phyloP scores from a whole-genome alignment of 1,140 invertebrate species.

The Drosophila bifasciata region DNA sequence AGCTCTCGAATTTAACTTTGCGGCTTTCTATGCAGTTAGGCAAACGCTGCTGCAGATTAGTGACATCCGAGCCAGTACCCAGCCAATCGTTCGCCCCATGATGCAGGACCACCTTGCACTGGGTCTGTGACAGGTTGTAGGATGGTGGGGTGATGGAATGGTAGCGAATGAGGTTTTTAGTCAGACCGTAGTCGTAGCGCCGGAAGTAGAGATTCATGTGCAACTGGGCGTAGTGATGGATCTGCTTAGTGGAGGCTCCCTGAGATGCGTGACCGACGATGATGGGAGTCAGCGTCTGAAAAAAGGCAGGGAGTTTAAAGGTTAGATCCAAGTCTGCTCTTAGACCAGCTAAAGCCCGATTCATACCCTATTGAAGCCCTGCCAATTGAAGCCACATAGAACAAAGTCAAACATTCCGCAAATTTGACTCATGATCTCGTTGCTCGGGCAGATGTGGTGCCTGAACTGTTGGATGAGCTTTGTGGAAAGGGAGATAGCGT shows the following conservation, averaged over 20 bases:
- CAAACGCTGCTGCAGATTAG: background rate
- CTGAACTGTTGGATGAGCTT: slow-evolving; percentile 40
- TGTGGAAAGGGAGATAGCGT: slow-evolving; percentile 24
- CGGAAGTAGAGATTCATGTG: slow-evolving; percentile 1
- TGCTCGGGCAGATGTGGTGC: slow-evolving; percentile 31
- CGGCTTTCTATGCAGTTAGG: slow-evolving; percentile 39
- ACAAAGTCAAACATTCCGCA: slow-evolving; percentile 57
- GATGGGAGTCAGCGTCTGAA: slow-evolving; percentile 38
- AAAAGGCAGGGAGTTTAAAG: background rate
- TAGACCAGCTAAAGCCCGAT: too few species aligned
- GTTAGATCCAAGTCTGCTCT: background rate
- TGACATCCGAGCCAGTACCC: background rate
- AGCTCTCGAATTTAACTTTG: background rate
- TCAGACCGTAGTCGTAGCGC: slow-evolving; percentile 15
- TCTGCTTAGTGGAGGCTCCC: slow-evolving; percentile 31
- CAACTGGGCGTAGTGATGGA: slow-evolving; percentile 50
- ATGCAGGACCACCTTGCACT: slow-evolving; percentile 30
- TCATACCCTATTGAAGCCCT: slow-evolving; percentile 36
- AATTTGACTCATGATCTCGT: slow-evolving; percentile 20
- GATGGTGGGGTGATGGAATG: background rate
- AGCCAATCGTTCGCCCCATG: slow-evolving; percentile 42
- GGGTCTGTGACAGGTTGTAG: slow-evolving; percentile 38
- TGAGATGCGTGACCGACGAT: slow-evolving; percentile 47
- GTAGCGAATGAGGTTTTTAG: slow-evolving; percentile 20
- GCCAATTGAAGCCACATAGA: slow-evolving; percentile 49